phyloP scores from a whole-genome alignment of 2,797 vertebrate genomes.

The Hypotaenidia okinawae region DNA sequence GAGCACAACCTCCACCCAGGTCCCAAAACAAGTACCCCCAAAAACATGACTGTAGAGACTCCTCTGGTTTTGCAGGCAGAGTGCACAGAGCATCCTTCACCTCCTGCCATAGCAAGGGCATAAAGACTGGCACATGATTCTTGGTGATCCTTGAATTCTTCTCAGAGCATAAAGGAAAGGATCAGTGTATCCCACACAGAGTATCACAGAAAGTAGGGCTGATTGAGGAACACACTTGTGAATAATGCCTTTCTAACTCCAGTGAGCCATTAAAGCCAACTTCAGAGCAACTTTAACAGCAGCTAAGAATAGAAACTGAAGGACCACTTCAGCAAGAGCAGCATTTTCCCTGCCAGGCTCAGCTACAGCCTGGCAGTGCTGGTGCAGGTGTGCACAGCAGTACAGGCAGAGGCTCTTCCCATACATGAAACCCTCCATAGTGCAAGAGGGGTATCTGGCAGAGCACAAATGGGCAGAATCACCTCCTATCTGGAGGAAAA shows the following conservation, averaged over 20 bases:
- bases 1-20: not conserved
- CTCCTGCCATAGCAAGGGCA: not conserved
- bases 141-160: not conserved
- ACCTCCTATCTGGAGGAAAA: not conserved
- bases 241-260: not conserved
- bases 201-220: not conserved
- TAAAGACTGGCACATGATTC: not conserved
- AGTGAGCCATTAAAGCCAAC: not conserved
- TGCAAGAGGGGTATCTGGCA: not conserved
- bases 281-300: not conserved
- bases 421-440: not conserved
- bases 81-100: not conserved
- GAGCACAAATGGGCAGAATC: not conserved
- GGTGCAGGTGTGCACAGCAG: not conserved
- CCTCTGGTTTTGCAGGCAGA: not conserved
- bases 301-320: not conserved
- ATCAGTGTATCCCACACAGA: not conserved
- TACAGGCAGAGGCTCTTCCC: not conserved
- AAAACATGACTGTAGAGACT: not conserved
- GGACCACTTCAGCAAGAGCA: not conserved
- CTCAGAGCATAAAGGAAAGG: not conserved
- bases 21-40: not conserved
- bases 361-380: not conserved
- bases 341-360: not conserved
- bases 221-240: not conserved